phyloP scores from a whole-genome alignment of 2,888 invertebrate species.

The Ophioninae sp. region DNA sequence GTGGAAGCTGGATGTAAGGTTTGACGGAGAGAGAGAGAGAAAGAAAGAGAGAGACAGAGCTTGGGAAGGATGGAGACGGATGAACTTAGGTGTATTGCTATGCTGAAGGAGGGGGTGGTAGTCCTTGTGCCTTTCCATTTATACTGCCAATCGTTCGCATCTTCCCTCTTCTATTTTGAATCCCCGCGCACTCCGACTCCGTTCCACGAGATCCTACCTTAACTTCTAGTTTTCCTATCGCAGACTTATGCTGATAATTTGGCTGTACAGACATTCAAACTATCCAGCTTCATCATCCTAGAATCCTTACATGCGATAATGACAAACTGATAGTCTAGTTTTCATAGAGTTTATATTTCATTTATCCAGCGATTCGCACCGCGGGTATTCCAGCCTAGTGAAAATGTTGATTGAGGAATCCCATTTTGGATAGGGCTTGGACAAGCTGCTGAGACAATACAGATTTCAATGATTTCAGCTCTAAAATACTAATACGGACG shows the following conservation, averaged over 20 bases:
- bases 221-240: conserved; percentile 24
- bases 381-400: neutral
- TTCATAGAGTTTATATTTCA: neutral
- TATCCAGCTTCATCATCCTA: neutral
- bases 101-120: conserved; percentile 7
- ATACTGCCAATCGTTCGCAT: conserved; percentile 17
- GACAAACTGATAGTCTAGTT: neutral
- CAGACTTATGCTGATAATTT: neutral
- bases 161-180: conserved; percentile 44
- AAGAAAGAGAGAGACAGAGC: neutral
- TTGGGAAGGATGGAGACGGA: conserved; percentile 46
- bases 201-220: conserved; percentile 18
- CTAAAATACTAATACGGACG: neutral
- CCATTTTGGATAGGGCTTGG: neutral
- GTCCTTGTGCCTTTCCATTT: neutral
- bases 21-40: neutral
- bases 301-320: too few species aligned
- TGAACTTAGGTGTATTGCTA: conserved; percentile 50
- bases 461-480: neutral
- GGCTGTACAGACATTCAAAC: neutral
- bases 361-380: neutral
- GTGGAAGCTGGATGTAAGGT: conserved; percentile 23
- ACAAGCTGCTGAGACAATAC: neutral
- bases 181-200: conserved; percentile 42
- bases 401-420: neutral